phyloP scores from a whole-genome alignment of 1,140 invertebrate genomes.

The Diorhabda elongata region DNA sequence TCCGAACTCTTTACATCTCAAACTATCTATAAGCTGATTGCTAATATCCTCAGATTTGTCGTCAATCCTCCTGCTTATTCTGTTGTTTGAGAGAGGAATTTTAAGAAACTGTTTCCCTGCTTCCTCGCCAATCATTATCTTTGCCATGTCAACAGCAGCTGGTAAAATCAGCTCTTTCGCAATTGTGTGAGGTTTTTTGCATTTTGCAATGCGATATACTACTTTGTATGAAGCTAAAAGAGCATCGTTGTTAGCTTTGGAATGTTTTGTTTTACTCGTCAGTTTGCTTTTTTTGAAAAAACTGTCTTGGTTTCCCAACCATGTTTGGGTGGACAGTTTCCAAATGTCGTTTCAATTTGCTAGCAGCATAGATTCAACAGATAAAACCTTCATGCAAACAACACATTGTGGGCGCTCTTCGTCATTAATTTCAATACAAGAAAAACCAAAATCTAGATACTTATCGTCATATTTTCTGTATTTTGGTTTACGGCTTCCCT shows the following conservation, averaged over 20 bases:
- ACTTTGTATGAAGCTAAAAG: neutral
- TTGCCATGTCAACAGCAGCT: conserved; percentile 35
- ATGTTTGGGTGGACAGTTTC: conserved; percentile 14
- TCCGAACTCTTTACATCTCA: conserved; percentile 10
- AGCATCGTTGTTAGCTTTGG: neutral
- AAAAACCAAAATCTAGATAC: neutral
- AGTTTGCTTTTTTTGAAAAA: neutral
- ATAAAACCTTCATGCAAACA: conserved; percentile 12
- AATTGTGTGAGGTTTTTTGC: conserved; percentile 3
- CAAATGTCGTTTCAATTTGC: conserved; percentile 9
- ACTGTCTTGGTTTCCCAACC: conserved; percentile 3
- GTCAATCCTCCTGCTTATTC: conserved; percentile 24
- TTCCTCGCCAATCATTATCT: neutral
- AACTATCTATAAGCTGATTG: conserved; percentile 17
- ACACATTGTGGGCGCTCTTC: conserved; percentile 8
- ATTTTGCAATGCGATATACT: too few species aligned
- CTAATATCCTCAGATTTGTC: conserved; percentile 18
- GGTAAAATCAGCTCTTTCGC: conserved; percentile 34
- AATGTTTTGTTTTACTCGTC: neutral
- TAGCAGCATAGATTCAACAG: conserved; percentile 5
- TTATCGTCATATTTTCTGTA: conserved; percentile 7
- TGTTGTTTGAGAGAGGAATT: conserved; percentile 28
- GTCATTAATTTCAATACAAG: neutral
- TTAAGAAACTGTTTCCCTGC: conserved; percentile 16
- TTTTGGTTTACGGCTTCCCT: conserved; percentile 5